phyloP scores from a whole-genome alignment of 2,888 invertebrate genomes.

The Diarsia mendica region DNA sequence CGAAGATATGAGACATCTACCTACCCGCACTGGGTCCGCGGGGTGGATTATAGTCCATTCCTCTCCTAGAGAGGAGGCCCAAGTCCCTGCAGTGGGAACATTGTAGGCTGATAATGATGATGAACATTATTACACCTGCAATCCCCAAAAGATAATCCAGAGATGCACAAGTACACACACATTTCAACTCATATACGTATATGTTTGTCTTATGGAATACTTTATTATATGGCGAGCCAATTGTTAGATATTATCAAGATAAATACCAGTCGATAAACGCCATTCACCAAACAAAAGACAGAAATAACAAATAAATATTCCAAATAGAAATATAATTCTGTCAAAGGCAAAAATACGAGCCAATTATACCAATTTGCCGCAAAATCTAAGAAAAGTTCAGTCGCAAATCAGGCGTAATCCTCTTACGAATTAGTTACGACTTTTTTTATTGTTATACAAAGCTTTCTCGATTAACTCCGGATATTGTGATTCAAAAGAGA shows the following conservation, averaged over 20 bases:
- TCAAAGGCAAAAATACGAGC: slow-evolving; percentile 44
- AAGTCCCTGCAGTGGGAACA: too few relatives aligned
- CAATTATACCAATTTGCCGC: slow-evolving; percentile 49
- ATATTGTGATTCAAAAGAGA: neutral
- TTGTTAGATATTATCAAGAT: neutral
- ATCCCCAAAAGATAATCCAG: neutral
- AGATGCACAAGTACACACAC: neutral
- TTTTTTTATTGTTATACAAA: slow-evolving; percentile 29
- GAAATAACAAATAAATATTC: slow-evolving; percentile 21
- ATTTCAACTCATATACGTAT: neutral
- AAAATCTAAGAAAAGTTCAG: slow-evolving; percentile 51
- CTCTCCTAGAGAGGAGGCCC: too few relatives aligned
- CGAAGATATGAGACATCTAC: too few relatives aligned
- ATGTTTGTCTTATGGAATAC: neutral
- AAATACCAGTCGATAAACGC: slow-evolving; percentile 1
- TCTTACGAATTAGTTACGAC: slow-evolving; percentile 29
- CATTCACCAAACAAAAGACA: neutral
- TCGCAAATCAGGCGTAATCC: slow-evolving; percentile 54
- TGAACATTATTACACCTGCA: neutral
- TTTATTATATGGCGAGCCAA: neutral
- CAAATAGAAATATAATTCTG: slow-evolving; percentile 41
- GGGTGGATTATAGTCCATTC: too few relatives aligned
- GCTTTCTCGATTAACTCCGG: slow-evolving; percentile 8
- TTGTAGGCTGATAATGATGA: too few relatives aligned
- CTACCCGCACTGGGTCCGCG: too few relatives aligned